Conservation (phyloP, 2,113 vertebrate species). For the Odontophorus gujanensis region DNA sequence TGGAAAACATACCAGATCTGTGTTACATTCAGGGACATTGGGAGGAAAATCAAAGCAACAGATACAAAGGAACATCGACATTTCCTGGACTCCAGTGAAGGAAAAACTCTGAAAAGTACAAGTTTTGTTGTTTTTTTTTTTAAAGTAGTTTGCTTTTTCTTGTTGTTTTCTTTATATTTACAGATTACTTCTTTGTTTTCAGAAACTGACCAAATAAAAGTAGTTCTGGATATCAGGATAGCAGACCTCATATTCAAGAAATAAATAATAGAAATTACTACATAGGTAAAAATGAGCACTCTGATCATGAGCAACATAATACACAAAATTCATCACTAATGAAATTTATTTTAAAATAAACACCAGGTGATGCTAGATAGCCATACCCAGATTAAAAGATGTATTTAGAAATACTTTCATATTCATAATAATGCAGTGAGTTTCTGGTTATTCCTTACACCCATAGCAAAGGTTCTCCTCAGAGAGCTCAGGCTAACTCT, state of each 20-base stretch:
- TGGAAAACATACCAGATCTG: conserved; percentile 23
- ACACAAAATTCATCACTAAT: not conserved
- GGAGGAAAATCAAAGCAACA: not conserved
- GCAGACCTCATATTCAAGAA: not conserved
- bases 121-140: not conserved
- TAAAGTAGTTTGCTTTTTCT: not conserved
- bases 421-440: not conserved
- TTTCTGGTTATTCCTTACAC: not conserved
- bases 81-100: not conserved
- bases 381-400: not conserved
- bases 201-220: not conserved
- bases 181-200: not conserved
- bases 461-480: not conserved
- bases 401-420: not conserved
- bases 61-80: not conserved
- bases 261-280: not conserved
- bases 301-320: not conserved
- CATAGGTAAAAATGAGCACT: not conserved
- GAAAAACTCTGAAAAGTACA: not conserved
- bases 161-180: not conserved
- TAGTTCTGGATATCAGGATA: not conserved
- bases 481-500: not conserved
- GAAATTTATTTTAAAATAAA: not conserved
- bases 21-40: accelerated
- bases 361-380: not conserved